Conservation (phyloP, 2,797 vertebrate genomes). For the Smutsia gigantea region DNA sequence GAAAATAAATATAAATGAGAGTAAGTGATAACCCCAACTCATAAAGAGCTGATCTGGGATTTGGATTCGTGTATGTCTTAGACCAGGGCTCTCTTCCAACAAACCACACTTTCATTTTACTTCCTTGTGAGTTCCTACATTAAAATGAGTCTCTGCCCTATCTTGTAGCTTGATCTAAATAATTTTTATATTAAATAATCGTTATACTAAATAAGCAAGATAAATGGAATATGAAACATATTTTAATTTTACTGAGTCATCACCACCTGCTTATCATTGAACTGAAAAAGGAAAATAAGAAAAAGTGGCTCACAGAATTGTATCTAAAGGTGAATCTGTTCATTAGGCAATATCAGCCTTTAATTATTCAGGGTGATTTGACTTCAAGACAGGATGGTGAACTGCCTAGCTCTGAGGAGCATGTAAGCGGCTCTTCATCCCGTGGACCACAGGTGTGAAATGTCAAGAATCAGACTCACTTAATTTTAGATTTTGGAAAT, state of each 20-base stretch:
- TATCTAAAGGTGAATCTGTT: neutral
- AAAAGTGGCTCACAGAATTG: neutral
- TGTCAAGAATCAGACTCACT: neutral
- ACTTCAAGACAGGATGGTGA: neutral
- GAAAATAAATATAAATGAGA: neutral
- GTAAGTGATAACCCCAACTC: neutral
- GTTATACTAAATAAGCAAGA: neutral
- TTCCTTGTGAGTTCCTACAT: neutral
- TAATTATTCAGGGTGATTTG: neutral
- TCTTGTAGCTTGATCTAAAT: neutral
- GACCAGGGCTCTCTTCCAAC: neutral
- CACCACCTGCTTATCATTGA: neutral
- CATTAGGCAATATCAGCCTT: neutral
- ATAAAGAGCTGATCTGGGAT: neutral
- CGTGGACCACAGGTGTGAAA: neutral
- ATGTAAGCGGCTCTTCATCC: neutral
- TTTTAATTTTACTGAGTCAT: slow-evolving; percentile 17
- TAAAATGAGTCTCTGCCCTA: neutral
- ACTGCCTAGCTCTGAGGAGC: neutral
- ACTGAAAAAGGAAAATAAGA: neutral
- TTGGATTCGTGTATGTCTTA: neutral
- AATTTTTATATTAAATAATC: no score
- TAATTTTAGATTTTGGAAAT: slow-evolving; percentile 14
- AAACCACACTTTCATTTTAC: neutral
- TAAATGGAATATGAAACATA: neutral